Base-by-base conservation (phyloP, 1,140 invertebrate genomes). In the Penaeus indicus region DNA sequence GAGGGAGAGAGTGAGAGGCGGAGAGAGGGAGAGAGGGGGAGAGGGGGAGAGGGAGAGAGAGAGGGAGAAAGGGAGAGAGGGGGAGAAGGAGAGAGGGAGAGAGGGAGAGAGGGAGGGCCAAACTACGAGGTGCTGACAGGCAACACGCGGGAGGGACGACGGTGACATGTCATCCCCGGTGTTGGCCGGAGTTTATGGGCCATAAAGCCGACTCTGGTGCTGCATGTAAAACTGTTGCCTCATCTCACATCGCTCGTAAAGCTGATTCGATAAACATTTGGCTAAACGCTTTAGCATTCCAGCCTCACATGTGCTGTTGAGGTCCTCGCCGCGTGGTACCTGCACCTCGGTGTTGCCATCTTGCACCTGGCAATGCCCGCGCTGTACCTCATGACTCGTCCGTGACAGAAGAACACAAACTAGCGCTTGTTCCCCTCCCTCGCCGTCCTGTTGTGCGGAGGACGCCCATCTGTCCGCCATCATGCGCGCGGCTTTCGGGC, bases 241-340 rank as follows among this genome's bases (percentile, higher is more conserved):
- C 81, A 83, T 83, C 81, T 83, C 81, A 21, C n/a, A 19, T 21
- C 22, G 25, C 81, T 83, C 81, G 81, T 83, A 83, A 83, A 83
- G 32, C 77, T 25, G 54, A 54, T 54, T 54, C 54, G 54, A 54
- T 54, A 54, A 54, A 54, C 54, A 54, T 54, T 54, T 54, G 54
- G 54, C 54, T 54, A 54, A 54, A 54, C 54, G 54, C 54, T 78
- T 47, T 78, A 22, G 21, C 32, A 47, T 82, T 61, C 60, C 78
- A 54, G 18, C 38, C 38, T n/a, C 47, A 60, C 38, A 81, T 22
- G 22, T 16, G n/a, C 79, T 54, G 54, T 54, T 54, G 54, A 54
- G 54, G 54, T 11, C 54, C 54, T 54, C 54, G 54, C 54, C 54
- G 54, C 54, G 54, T 54, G 54, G 54, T 54, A 54, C 54, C 54